phyloP scores from a whole-genome alignment of 2,797 vertebrate genomes.

The Sarcoramphus papa region DNA sequence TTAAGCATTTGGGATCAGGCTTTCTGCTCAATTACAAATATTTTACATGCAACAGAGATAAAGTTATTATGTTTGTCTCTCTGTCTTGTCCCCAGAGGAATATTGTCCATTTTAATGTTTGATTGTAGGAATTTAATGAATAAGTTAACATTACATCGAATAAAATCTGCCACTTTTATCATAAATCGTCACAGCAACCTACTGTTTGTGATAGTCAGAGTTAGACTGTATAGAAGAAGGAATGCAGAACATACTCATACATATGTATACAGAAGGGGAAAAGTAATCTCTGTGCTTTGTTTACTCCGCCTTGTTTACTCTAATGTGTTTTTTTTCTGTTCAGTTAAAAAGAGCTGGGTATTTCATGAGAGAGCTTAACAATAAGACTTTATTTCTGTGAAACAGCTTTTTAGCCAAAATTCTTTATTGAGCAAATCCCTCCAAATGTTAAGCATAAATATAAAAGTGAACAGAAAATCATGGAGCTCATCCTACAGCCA shows the following conservation, averaged over 20 bases:
- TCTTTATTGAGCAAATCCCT: not conserved
- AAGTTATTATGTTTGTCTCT: not conserved
- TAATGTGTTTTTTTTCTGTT: not conserved
- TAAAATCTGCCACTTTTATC: not conserved
- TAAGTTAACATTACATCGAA: not conserved
- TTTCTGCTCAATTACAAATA: conserved; percentile 27
- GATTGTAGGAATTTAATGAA: not conserved
- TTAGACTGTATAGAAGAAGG: not conserved
- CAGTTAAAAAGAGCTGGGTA: not conserved
- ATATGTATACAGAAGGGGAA: not conserved
- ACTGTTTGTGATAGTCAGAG: not conserved
- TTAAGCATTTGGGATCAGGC: conserved; percentile 22
- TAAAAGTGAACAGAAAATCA: not conserved
- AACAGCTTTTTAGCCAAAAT: not conserved
- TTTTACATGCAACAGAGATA: not conserved
- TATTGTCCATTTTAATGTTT: not conserved
- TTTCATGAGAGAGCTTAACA: not conserved
- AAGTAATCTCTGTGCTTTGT: not conserved
- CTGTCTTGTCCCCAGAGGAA: not conserved
- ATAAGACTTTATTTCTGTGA: not conserved
- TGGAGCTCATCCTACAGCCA: not conserved
- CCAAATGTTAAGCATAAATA: not conserved
- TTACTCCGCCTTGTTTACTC: not conserved
- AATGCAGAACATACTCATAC: not conserved
- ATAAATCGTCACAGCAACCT: not conserved